These are phyloP conservation scores for Achatina immaculata DNA, from an alignment of 1,140 invertebrate genomes.

Conservation along the genomic window DNA sequence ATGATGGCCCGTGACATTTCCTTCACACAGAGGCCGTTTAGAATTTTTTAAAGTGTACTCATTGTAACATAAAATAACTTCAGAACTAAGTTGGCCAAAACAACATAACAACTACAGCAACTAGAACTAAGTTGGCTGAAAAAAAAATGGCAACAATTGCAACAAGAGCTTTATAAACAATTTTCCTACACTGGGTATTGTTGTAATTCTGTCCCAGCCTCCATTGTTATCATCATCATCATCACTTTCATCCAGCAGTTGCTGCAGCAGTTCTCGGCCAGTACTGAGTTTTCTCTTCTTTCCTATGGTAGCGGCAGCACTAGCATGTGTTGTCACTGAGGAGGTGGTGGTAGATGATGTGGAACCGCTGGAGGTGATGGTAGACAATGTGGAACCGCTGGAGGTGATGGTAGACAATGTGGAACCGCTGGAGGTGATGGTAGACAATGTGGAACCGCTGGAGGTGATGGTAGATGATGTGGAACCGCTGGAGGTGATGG, in stretches of 20 bases:
- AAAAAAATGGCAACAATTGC: no score
- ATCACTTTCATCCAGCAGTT: conserved; percentile 78
- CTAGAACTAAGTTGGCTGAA: no score
- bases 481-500: not conserved
- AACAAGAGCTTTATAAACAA: no score
- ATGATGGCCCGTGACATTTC: no score
- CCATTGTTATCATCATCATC: conserved; percentile 64
- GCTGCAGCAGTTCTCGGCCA: conserved; percentile 82
- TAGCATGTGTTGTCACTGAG: not conserved
- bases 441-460: no score
- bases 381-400: not conserved
- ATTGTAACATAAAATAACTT: no score
- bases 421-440: not conserved
- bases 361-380: not conserved
- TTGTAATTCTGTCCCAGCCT: conserved; percentile 39
- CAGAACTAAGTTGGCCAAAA: no score
- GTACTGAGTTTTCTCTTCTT: not conserved
- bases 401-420: not conserved
- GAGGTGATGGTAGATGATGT: not conserved
- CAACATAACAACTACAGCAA: no score
- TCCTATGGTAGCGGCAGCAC: not conserved
- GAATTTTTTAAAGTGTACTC: no score
- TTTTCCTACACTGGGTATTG: not conserved
- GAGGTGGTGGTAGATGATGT: not conserved
- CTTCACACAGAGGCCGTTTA: no score